These are phyloP conservation scores for Scophthalmus maximus DNA, from an alignment of 2,113 vertebrate species.

Conservation along the genomic window DNA sequence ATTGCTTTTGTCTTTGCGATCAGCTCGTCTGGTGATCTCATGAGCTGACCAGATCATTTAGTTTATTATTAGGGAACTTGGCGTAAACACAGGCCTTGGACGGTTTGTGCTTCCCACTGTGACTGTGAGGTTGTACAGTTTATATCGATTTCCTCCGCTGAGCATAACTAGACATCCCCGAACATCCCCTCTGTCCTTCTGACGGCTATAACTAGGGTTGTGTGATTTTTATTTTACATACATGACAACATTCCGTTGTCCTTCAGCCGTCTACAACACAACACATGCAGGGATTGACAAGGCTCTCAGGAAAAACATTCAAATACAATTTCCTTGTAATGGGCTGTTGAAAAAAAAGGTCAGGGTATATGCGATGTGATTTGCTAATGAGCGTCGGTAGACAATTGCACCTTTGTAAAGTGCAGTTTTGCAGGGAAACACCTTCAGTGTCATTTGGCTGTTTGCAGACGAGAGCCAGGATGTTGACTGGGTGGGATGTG, in stretches of 20 bases:
- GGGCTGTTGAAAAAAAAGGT: constrained; percentile 8
- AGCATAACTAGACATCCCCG: constrained; percentile 25
- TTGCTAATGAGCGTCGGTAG: constrained; percentile 56
- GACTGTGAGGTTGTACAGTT: not conserved
- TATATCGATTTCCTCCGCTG: not conserved
- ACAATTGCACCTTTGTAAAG: constrained; percentile 43
- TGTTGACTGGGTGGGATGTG: constrained; percentile 50
- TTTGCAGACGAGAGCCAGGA: constrained; percentile 41
- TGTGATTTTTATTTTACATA: not conserved
- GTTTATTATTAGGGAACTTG: constrained; percentile 26
- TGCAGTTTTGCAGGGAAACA: constrained; percentile 60
- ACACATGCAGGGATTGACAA: constrained; percentile 15
- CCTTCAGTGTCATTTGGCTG: constrained; percentile 14
- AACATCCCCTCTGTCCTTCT: not conserved
- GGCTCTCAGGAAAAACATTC: constrained; percentile 46
- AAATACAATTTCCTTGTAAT: constrained; percentile 57
- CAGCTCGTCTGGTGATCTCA: constrained; percentile 11
- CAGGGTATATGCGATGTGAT: constrained; percentile 21
- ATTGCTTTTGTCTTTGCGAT: constrained; percentile 31
- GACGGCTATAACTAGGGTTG: constrained; percentile 3
- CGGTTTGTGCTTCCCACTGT: constrained; percentile 1
- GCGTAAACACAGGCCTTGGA: not conserved
- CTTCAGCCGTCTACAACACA: constrained; percentile 21
- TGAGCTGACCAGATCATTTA: constrained; percentile 35
- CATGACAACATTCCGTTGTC: constrained; percentile 33